phyloP scores from a whole-genome alignment of 2,797 vertebrate genomes.

The Galagoides demidoff region DNA sequence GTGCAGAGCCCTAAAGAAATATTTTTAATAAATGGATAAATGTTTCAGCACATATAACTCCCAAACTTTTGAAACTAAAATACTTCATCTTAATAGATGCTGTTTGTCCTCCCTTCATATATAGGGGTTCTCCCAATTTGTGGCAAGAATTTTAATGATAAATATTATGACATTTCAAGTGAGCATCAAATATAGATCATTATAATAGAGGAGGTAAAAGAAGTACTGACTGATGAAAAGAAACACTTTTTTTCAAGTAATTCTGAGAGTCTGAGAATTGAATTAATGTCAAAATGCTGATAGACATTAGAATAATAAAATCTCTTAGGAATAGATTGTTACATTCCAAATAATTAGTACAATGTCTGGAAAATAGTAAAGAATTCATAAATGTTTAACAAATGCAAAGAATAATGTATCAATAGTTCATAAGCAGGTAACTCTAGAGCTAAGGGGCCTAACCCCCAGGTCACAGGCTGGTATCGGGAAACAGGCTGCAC shows the following conservation, averaged over 20 bases:
- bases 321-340: background rate
- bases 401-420: slow-evolving; percentile 41
- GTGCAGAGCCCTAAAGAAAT: background rate
- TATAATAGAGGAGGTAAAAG: background rate
- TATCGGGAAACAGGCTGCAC: no score
- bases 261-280: slow-evolving; percentile 27
- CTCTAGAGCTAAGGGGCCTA: background rate
- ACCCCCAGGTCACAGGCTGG: no score
- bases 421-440: background rate
- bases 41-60: background rate
- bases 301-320: slow-evolving; percentile 19
- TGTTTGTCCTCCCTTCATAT: background rate
- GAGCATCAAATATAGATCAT: background rate
- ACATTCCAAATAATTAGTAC: slow-evolving; percentile 1
- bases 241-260: background rate
- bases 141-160: slow-evolving; percentile 9
- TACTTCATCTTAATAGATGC: background rate
- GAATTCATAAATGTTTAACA: background rate
- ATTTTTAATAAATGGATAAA: background rate
- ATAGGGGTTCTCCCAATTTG: background rate
- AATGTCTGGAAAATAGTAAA: slow-evolving; percentile 5
- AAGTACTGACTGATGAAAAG: background rate
- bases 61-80: background rate
- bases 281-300: background rate
- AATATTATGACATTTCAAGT: background rate